Evolutionary conservation across 2,113 vertebrate species (phyloP), one percentile per base, ranked within the genome.

Genomic region (Microtus oregoni): DNA sequence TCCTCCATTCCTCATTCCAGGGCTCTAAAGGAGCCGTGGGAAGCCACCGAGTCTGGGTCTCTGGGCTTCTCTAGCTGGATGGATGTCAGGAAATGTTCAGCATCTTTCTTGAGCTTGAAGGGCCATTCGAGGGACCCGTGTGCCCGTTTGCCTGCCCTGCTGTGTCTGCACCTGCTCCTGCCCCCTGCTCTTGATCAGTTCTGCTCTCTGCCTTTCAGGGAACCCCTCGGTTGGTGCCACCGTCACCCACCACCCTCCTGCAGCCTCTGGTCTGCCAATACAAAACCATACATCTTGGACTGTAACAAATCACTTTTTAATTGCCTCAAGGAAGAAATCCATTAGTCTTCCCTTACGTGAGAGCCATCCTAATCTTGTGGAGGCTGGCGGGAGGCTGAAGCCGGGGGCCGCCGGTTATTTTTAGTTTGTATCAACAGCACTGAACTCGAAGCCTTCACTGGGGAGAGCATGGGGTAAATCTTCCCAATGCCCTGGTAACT

Each of bases 241-340:
- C 14, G 9, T 12, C 81, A 30, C 63, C 7, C 41, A 70, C 78
- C 5, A 0, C 86, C 93, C 0, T 1, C 91, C 89, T 4, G 38
- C 94, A 78, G 96, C 95, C 95, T 92, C 89, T 20, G 67, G 68
- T 85, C 97, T 98, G 98, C 98, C 95, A 44, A 35, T 92, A 98
- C 97, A 96, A 95, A 97, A 97, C 99, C 98, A 96, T 41, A 90
- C 94, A 91, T 98, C 98, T 97, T 97, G 97, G 98, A 97, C 98
- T 98, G 99, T 99, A 99, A 99, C 99, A 99, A 99, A 99, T 99
- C 98, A 98, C 99, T 99, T 99, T 99, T 99, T 99, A 99, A 99
- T 99, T 99, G 99, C 99, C 98, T 99, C 98, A 96, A 99, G 99
- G 99, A 98, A 98, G 98, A 99, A 99, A 99, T 98, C 98, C 98